Evolutionary conservation across 2,797 vertebrate genomes (phyloP).

Genomic region (Sebastes kiyomatsui): DNA sequence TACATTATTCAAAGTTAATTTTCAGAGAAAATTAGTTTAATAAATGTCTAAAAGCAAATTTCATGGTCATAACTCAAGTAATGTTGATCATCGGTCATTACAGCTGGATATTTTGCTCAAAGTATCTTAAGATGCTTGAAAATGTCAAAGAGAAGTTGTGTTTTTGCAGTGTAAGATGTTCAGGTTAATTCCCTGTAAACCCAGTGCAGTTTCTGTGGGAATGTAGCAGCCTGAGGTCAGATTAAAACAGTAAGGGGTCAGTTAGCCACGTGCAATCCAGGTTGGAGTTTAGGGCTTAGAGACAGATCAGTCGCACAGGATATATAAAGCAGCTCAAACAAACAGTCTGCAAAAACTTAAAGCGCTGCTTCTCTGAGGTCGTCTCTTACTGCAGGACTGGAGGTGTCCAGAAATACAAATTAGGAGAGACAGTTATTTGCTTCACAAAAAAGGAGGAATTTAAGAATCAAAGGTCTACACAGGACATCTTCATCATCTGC

Average conservation of each 20-base stretch:
- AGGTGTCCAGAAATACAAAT: background rate
- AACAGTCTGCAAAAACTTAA: constrained; percentile 7
- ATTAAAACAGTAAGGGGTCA: constrained; percentile 65
- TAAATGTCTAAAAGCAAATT: background rate
- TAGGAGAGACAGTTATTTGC: background rate
- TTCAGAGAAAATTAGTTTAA: background rate
- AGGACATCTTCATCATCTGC: background rate
- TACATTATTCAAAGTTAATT: background rate
- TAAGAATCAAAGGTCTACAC: background rate
- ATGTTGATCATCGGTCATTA: background rate
- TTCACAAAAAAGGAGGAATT: background rate
- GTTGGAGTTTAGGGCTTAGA: constrained; percentile 57
- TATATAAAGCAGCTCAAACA: constrained; percentile 76
- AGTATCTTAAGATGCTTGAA: background rate
- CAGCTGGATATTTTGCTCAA: background rate
- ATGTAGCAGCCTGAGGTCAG: constrained; percentile 62
- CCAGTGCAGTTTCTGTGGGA: constrained; percentile 16
- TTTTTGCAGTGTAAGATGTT: background rate
- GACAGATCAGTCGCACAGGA: constrained; percentile 61
- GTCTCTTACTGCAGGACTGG: background rate
- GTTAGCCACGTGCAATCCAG: constrained; percentile 52
- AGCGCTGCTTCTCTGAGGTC: background rate
- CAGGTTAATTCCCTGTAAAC: constrained; percentile 25
- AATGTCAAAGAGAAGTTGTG: background rate
- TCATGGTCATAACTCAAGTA: background rate